Evolutionary conservation across 2,888 invertebrate species (phyloP).

Genomic region (Linyphia triangularis): DNA sequence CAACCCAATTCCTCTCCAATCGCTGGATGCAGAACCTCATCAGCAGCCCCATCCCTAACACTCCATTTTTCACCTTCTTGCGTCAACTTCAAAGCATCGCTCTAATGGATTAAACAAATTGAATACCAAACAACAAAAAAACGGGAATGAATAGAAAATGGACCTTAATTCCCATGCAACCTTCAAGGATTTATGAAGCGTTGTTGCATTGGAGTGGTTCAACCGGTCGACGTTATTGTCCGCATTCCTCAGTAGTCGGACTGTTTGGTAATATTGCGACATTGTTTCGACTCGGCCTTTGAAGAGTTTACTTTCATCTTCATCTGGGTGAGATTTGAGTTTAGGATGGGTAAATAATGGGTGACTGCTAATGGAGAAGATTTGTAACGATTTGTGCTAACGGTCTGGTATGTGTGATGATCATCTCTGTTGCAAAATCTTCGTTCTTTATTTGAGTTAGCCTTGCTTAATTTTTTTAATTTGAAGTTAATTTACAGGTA

Average conservation of each 20-base stretch:
- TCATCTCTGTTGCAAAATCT: background rate
- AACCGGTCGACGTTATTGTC: slow-evolving; percentile 37
- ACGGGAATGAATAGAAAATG: background rate
- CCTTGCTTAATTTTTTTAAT: too few species aligned
- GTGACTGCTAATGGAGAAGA: background rate
- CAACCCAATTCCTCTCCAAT: background rate
- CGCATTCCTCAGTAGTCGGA: slow-evolving; percentile 10
- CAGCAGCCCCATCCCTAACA: background rate
- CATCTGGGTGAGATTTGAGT: background rate
- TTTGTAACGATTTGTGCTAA: background rate
- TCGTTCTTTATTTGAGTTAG: too few species aligned
- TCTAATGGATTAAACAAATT: slow-evolving; percentile 28
- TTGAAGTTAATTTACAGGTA: too few species aligned
- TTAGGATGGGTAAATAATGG: background rate
- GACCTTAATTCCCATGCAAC: background rate
- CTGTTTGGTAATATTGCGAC: background rate
- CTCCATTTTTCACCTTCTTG: slow-evolving; percentile 12
- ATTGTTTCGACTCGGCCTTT: background rate
- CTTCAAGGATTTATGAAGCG: background rate
- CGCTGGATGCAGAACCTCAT: background rate
- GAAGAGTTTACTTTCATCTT: background rate
- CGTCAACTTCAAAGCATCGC: slow-evolving; percentile 22
- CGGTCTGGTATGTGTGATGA: too few species aligned
- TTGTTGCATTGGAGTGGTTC: slow-evolving; percentile 3
- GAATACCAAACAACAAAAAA: slow-evolving; percentile 23